These are phyloP conservation scores for Tenodera sinensis DNA, from an alignment of 2,888 invertebrate genomes.

Conservation along the genomic window DNA sequence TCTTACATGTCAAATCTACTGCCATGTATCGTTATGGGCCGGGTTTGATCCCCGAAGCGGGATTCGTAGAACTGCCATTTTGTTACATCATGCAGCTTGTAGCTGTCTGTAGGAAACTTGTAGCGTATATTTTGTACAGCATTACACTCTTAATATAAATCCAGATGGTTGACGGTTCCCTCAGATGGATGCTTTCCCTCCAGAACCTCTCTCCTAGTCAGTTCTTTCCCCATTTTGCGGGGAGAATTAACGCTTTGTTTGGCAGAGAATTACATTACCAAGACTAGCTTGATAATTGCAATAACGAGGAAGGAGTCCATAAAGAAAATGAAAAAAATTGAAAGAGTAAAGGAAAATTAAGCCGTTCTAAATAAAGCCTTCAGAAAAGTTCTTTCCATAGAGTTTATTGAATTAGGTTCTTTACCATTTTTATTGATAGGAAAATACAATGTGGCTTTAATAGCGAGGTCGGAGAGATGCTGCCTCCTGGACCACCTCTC, in stretches of 20 bases:
- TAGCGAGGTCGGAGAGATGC: background rate
- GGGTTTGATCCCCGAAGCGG: too few relatives aligned
- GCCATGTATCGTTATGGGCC: too few relatives aligned
- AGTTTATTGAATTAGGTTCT: background rate
- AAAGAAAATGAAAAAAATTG: background rate
- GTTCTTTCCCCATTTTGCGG: background rate
- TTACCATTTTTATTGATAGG: background rate
- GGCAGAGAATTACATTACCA: slow-evolving; percentile 13
- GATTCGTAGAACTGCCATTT: too few relatives aligned
- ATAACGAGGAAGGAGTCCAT: background rate
- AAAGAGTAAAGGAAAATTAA: slow-evolving; percentile 10
- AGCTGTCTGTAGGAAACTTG: too few relatives aligned
- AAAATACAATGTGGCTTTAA: background rate
- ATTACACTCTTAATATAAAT: background rate
- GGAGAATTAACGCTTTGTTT: slow-evolving; percentile 39
- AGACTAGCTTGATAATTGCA: slow-evolving; percentile 12
- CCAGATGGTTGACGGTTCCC: background rate
- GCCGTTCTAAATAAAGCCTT: background rate
- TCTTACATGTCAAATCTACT: too few relatives aligned
- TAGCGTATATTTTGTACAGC: background rate
- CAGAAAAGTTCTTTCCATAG: background rate
- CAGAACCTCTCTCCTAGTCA: background rate
- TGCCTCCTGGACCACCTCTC: background rate
- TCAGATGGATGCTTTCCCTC: background rate
- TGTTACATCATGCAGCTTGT: too few relatives aligned